Base-by-base conservation (phyloP, 2,113 vertebrate genomes). In the Sprattus sprattus region DNA sequence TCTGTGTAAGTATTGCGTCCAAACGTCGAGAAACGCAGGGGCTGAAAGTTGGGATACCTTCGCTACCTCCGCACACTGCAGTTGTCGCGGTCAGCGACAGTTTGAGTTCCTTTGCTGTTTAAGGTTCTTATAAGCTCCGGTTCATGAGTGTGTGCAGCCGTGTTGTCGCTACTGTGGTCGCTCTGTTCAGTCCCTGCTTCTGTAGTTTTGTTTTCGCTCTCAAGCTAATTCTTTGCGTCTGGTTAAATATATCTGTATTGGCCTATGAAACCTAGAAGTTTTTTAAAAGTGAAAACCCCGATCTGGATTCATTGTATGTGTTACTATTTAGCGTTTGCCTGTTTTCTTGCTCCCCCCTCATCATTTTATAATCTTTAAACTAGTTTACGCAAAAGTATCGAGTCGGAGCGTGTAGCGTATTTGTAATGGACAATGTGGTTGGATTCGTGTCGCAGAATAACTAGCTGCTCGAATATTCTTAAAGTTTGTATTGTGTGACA, bases 101-200 rank as follows among this genome's bases (percentile, higher is more conserved):
- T 92, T 89, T 91, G 93, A 93, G 92, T 93, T 93, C 92, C 91
- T 93, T 89, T 86, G 94, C 91, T 90, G 90, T 93, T 93, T 89
- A 92, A 93, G 92, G 91, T 91, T 94, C 91, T 86, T 87, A 90
- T 87, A 84, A 75, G 81, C 83, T 81, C 75, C 57, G 64, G 81
- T 85, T 83, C 81, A 67, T 67, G 71, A 39, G 28, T 78, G 32
- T 32, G 71, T 15, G 71, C 32, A 82, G 80, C 54, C 47, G 18
- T 57, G 49, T 82, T 54, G 60, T 71, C 67, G 22, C 64, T 49
- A 28, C 67, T 39, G 39, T 2, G 32, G 28, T 39, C 71, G 71
- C 32, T 32, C 13, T 78, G 71, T 78, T 32, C 28, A 78, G 71
- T 39, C 9, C 4, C 13, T 16, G 32, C 64, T 78, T 13, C 71